These are phyloP conservation scores for Zygothrica quintamaculata DNA, from an alignment of 2,888 invertebrate genomes.

Conservation along the genomic window DNA sequence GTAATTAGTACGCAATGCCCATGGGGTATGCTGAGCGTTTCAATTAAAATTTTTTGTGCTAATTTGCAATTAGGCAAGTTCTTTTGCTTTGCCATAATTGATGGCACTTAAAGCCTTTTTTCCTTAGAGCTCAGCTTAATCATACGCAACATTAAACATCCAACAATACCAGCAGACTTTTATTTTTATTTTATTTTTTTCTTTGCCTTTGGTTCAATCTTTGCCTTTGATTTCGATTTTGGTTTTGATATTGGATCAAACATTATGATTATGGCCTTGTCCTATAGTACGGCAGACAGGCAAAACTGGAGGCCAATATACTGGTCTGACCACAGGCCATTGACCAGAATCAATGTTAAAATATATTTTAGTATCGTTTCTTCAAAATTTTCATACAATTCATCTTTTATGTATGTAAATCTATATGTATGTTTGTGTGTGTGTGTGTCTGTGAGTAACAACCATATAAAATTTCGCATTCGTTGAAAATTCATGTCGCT, in stretches of 20 bases:
- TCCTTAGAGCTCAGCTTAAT: slow-evolving; percentile 58
- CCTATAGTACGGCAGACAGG: slow-evolving; percentile 4
- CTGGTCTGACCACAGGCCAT: slow-evolving; percentile 57
- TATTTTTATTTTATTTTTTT: slow-evolving; percentile 15
- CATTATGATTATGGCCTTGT: slow-evolving; percentile 15
- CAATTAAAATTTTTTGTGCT: slow-evolving; percentile 60
- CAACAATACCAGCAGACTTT: slow-evolving; percentile 27
- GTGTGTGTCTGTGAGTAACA: no score
- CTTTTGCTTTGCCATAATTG: slow-evolving; percentile 12
- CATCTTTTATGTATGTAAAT: no score
- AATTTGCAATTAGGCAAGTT: slow-evolving; percentile 66
- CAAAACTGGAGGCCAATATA: neutral
- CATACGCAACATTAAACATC: slow-evolving; percentile 69
- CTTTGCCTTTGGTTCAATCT: no score
- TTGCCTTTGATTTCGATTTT: slow-evolving; percentile 1
- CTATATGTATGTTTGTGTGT: no score
- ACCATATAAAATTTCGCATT: neutral
- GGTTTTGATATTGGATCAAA: no score
- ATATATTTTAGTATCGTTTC: slow-evolving; percentile 28
- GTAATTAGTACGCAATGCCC: slow-evolving; percentile 51
- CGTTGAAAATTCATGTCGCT: slow-evolving; percentile 53
- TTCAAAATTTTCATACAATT: no score
- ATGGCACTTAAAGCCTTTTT: slow-evolving; percentile 12
- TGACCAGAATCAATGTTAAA: slow-evolving; percentile 69
- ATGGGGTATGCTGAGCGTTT: slow-evolving; percentile 37